Evolutionary conservation across 1,140 invertebrate genomes (phyloP), one percentile per base, ranked within the genome.

Genomic region (Eriosoma lanigerum): DNA sequence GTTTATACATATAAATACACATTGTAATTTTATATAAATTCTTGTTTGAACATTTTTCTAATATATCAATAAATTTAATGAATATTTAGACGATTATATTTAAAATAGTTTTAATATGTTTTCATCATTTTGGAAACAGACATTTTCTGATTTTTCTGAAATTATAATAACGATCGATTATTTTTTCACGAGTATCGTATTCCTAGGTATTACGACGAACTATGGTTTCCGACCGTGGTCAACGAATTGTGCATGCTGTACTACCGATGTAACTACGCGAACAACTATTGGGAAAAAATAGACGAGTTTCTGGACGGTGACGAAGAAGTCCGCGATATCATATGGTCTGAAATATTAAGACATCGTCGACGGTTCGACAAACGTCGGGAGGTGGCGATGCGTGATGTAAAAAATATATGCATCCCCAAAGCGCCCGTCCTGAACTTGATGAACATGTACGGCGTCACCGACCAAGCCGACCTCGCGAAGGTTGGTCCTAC

Each of bases 161-260:
- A 38, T 38, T 38, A 4, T 38, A 38, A 38, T 38, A 38, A 4
- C 8, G 8, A 4, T 4, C 32, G 32, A 38, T 38, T 4, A 38
- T 38, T 4, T 8, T 3, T 8, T 38, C 32, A 38, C 32, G 8
- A n/a, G n/a, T n/a, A n/a, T n/a, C n/a, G n/a, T n/a, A n/a, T n/a
- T n/a, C n/a, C n/a, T 8, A 38, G 32, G 8, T 38, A 78, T 17
- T 78, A 78, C 9, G 75, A 78, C 21, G 38, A 78, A 19, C 4
- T 12, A 9, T 78, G 75, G 75, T 78, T 78, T 9, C 56, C 75
- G 9, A 78, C 75, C 6, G 54, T 78, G 56, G 9, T 78, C 54
- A 24, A 29, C 19, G 75, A 78, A 12, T 78, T 56, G 75, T 54
- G 38, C 1, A 6, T 46, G 3, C 9, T 78, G 24, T 78, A 62